Percentiles rank a stretch among this genome's conserved stretches.
These are phyloP conservation scores for Habropoda laboriosa DNA, from an alignment of 1,140 invertebrate species.

Conservation along the genomic window DNA sequence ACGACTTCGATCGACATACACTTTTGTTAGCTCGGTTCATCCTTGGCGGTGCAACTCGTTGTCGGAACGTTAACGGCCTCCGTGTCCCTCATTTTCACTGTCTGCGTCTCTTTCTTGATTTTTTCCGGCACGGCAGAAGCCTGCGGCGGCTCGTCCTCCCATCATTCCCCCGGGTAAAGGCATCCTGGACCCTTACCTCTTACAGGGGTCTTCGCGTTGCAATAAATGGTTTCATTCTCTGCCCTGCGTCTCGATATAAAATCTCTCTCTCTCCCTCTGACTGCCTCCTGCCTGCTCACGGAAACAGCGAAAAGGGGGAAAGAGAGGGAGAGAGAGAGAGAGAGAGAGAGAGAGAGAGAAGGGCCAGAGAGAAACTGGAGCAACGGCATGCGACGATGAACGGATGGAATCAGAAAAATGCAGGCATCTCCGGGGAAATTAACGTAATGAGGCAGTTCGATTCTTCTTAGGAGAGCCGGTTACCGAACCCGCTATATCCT, in stretches of 20 bases:
- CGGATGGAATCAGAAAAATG: constrained; percentile 74
- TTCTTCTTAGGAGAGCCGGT: constrained; percentile 55
- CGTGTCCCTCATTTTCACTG: constrained; percentile 58
- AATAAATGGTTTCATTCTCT: constrained; percentile 76
- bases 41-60: constrained; percentile 22
- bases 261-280: constrained; percentile 44
- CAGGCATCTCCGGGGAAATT: constrained; percentile 76
- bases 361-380: constrained; percentile 56
- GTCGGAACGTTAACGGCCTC: constrained; percentile 49
- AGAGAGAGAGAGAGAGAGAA: background rate
- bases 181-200: constrained; percentile 63
- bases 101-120: constrained; percentile 57
- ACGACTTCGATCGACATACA: too few relatives aligned
- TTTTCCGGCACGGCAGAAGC: constrained; percentile 40
- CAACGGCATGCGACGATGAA: constrained; percentile 59
- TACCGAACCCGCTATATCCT: constrained; percentile 48
- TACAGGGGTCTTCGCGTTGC: constrained; percentile 62
- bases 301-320: background rate
- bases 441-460: constrained; percentile 76
- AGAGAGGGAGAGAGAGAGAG: background rate
- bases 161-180: constrained; percentile 63
- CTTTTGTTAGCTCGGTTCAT: background rate
- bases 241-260: constrained; percentile 69
- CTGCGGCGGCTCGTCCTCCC: constrained; percentile 51
- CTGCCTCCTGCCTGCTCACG: constrained; percentile 15